Conservation (phyloP, 1,140 invertebrate genomes). For the Plectrocnemia conspersa region DNA sequence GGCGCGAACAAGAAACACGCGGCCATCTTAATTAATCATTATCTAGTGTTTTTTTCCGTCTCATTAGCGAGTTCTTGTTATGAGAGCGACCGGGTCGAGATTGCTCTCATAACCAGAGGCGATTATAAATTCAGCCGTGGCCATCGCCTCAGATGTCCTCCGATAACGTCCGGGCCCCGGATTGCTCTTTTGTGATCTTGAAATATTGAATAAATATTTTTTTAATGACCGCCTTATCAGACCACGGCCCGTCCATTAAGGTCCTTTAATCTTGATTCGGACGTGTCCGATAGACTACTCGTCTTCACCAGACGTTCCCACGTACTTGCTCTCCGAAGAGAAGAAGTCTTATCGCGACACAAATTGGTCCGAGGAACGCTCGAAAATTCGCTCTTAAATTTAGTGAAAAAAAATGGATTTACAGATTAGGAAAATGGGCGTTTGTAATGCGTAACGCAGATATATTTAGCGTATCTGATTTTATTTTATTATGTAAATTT, state of each 20-base stretch:
- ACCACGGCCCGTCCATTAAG: conserved; percentile 26
- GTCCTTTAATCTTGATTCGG: conserved; percentile 25
- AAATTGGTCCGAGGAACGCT: too few relatives aligned
- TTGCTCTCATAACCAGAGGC: too few relatives aligned
- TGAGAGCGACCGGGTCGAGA: background rate
- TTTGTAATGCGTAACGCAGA: too few relatives aligned
- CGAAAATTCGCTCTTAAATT: too few relatives aligned
- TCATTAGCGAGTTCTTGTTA: conserved; percentile 19
- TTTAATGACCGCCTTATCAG: conserved; percentile 25
- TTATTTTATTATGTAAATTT: too few relatives aligned
- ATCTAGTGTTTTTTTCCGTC: conserved; percentile 6
- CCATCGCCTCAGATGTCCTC: conserved; percentile 11
- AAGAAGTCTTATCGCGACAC: too few relatives aligned
- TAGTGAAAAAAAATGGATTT: too few relatives aligned
- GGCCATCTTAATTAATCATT: conserved; percentile 11
- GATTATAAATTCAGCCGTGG: background rate
- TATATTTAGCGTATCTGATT: too few relatives aligned
- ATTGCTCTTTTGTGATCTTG: conserved; percentile 5
- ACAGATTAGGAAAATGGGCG: too few relatives aligned
- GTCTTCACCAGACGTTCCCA: conserved; percentile 25
- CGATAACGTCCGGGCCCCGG: too few relatives aligned
- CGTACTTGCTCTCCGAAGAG: background rate
- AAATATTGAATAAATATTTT: conserved; percentile 34
- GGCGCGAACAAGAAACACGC: conserved; percentile 6
- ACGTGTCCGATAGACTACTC: conserved; percentile 31